Base-by-base conservation (phyloP, 2,888 invertebrate genomes). In the Leptogaster cylindrica region DNA sequence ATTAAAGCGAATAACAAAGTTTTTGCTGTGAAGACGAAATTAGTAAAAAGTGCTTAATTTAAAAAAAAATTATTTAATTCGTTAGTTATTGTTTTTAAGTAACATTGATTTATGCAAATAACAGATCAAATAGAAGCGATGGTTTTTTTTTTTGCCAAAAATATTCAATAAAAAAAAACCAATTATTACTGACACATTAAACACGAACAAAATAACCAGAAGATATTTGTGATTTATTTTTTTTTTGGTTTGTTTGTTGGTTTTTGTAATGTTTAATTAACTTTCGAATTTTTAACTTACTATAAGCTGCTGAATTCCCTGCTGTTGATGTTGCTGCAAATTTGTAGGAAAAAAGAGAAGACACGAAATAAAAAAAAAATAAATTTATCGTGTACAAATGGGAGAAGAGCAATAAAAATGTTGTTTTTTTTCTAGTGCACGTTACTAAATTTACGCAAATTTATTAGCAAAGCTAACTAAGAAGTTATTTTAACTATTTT, bases 271-370 rank as follows among this genome's bases (percentile, higher is more conserved):
- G 31, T 8, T 31, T 8, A 31, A 31, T 31, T 31, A 31, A 31
- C 31, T 31, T 10, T 31, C 10, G 1, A 31, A 31, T 46, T 18
- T 58, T 44, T 16, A 14, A 90, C 93, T 91, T 89, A 93, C 93
- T 89, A 93, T 88, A 84, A 93, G 88, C 84, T 93, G 93, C 83
- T 93, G 93, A 76, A 93, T 88, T 82, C 92, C 92, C 83, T 92
- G 92, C 85, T 93, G 93, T 84, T 93, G 92, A 84, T 92, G 92
- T 88, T 92, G 92, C 92, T 92, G 87, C 80, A 86, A 83, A 46
- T 46, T 46, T 46, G 46, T 18, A 46, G 20, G 46, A 25, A 25
- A 46, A 46, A 25, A 46, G 46, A 46, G 46, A 46, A 46, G 25
- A 31, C 39, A 58, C 58, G 39, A 58, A 58, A 58, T 58, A 58